These are phyloP conservation scores for Brotula barbata DNA, from an alignment of 2,797 vertebrate species.

Conservation along the genomic window DNA sequence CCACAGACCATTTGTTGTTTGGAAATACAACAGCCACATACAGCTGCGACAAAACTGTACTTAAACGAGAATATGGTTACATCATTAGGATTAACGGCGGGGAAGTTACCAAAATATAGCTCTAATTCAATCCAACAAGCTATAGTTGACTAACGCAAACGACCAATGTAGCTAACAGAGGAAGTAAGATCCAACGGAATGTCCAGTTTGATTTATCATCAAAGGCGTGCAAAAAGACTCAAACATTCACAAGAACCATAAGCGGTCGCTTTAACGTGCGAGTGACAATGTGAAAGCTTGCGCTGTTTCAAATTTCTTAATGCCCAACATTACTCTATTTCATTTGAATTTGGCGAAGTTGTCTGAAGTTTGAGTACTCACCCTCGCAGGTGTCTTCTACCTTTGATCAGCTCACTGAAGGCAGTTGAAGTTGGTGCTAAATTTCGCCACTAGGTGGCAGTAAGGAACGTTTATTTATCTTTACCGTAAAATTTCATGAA, in stretches of 20 bases:
- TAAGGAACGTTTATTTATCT: not conserved
- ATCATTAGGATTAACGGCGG: not conserved
- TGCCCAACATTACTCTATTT: not conserved
- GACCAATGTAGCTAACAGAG: not conserved
- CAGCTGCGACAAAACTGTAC: not conserved
- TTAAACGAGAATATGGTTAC: not conserved
- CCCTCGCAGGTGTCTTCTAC: slow-evolving; percentile 51
- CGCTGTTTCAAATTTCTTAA: not conserved
- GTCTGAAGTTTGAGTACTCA: slow-evolving; percentile 36
- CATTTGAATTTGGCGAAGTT: not conserved
- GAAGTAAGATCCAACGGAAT: slow-evolving; percentile 16
- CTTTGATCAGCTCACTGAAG: slow-evolving; percentile 21
- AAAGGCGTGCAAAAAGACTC: not conserved
- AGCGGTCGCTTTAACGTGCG: not conserved
- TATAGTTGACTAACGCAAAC: not conserved
- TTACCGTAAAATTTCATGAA: slow-evolving; percentile 58
- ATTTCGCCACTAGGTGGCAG: slow-evolving; percentile 42
- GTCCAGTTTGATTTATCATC: slow-evolving; percentile 18
- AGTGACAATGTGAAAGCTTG: not conserved
- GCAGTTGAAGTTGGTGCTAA: not conserved
- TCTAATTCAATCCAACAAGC: not conserved
- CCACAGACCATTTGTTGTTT: slow-evolving; percentile 33
- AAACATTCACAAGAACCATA: not conserved
- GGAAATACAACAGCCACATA: not conserved
- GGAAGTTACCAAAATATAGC: not conserved